Conservation (phyloP, 2,888 invertebrate species). For the Lacanobia oleracea region DNA sequence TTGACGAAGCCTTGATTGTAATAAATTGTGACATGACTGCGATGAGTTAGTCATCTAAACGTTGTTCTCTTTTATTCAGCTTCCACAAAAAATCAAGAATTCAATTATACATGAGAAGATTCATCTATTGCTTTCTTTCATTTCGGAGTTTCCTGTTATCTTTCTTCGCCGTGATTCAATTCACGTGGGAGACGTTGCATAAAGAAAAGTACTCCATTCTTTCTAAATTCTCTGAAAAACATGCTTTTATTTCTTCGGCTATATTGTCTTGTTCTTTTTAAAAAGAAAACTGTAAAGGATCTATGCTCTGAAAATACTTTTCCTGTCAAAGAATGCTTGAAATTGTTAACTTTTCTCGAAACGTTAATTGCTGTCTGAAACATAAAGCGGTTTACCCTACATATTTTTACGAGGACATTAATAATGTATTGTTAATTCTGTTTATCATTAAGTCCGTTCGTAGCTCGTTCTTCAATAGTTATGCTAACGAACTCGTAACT, state of each 20-base stretch:
- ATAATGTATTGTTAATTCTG: slow-evolving; percentile 35
- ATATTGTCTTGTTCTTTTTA: slow-evolving; percentile 15
- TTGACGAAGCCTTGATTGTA: neutral
- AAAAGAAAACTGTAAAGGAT: slow-evolving; percentile 8
- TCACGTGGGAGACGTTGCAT: slow-evolving; percentile 35
- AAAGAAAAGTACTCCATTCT: slow-evolving; percentile 30
- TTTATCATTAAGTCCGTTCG: slow-evolving; percentile 26
- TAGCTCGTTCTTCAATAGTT: slow-evolving; percentile 33
- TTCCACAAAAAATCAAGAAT: slow-evolving; percentile 7
- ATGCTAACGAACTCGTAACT: slow-evolving; percentile 43
- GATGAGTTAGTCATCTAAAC: neutral
- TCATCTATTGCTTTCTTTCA: slow-evolving; percentile 32
- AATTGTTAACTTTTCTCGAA: slow-evolving; percentile 5
- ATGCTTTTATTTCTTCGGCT: slow-evolving; percentile 27
- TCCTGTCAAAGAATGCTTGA: neutral
- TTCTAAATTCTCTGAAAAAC: slow-evolving; percentile 35
- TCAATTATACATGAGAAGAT: slow-evolving; percentile 19
- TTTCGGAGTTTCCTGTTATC: slow-evolving; percentile 33
- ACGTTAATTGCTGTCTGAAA: neutral
- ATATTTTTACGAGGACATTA: slow-evolving; percentile 27
- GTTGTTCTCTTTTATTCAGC: neutral
- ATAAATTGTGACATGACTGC: neutral
- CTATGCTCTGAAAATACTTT: neutral
- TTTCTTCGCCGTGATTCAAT: slow-evolving; percentile 44
- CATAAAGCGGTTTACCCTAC: slow-evolving; percentile 24